A percentile compares a stretch with the other conserved stretches of the same genome.
Evolutionary conservation across 2,797 vertebrate species (phyloP).

Genomic region (Coregonus sp.): DNA sequence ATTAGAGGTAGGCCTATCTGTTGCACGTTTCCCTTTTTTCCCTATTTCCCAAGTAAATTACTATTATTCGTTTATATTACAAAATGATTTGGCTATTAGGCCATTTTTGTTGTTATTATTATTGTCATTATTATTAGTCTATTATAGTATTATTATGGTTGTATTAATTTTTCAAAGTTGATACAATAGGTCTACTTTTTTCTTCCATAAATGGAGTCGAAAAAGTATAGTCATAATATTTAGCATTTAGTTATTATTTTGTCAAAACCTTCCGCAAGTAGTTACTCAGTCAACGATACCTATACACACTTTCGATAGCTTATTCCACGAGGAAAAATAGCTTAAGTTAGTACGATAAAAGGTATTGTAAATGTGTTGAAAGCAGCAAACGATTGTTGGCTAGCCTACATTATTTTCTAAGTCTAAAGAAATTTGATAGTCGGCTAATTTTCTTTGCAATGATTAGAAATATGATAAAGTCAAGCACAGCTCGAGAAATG

Average conservation of each 20-base stretch:
- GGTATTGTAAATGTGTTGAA: background rate
- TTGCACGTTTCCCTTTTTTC: background rate
- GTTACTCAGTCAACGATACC: background rate
- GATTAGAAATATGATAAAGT: background rate
- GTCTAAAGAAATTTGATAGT: background rate
- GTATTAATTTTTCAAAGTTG: background rate
- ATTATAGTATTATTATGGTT: background rate
- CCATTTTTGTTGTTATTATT: background rate
- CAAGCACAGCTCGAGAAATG: background rate
- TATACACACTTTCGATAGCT: background rate
- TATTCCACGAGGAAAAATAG: background rate
- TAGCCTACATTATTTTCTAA: background rate
- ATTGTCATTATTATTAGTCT: background rate
- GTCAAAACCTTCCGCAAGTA: background rate
- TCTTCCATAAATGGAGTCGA: background rate
- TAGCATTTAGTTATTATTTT: background rate
- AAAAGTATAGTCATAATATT: background rate
- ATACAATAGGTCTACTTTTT: background rate
- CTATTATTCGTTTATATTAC: background rate
- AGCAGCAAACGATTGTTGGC: background rate
- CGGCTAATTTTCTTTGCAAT: background rate
- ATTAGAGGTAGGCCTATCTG: background rate
- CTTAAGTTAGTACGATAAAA: background rate
- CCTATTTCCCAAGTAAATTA: background rate
- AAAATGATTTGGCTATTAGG: background rate